These are phyloP conservation scores for Papilio aristodemus DNA, from an alignment of 1,140 invertebrate genomes.

Conservation along the genomic window DNA sequence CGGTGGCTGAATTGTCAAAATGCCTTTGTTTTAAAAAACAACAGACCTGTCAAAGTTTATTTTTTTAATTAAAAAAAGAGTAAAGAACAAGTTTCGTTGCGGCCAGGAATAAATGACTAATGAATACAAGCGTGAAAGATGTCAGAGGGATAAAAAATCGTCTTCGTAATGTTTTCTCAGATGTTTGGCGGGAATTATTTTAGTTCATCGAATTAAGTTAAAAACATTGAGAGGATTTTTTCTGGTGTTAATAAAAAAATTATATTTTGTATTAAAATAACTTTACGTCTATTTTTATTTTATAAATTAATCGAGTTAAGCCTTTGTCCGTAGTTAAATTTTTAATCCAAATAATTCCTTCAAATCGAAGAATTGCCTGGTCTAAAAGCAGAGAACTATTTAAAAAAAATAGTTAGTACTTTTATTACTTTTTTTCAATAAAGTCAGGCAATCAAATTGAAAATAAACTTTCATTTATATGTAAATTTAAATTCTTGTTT, in stretches of 20 bases:
- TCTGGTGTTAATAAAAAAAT: neutral
- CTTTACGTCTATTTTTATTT: too few species aligned
- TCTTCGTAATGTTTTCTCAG: conserved; percentile 2
- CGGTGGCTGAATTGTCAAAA: conserved; percentile 16
- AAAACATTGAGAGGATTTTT: neutral
- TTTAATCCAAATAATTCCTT: too few species aligned
- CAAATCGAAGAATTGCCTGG: too few species aligned
- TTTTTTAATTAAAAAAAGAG: conserved; percentile 6
- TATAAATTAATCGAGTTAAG: too few species aligned
- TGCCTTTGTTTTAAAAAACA: conserved; percentile 20
- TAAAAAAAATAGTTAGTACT: too few species aligned
- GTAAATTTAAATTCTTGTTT: conserved; percentile 3
- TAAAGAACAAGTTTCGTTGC: conserved; percentile 7
- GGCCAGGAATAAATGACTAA: conserved; percentile 15
- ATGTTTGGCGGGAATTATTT: conserved; percentile 3
- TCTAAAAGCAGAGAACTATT: too few species aligned
- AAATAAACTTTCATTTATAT: too few species aligned
- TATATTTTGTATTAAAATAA: too few species aligned
- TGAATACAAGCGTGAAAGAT: conserved; percentile 18
- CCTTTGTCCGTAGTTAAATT: too few species aligned
- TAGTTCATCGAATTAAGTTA: neutral
- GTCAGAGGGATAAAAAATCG: neutral
- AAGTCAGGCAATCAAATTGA: neutral
- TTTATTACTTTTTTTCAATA: conserved; percentile 8
- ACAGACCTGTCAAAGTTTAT: conserved; percentile 1